These are phyloP conservation scores for Aix galericulata DNA, from an alignment of 2,113 vertebrate species.

Conservation along the genomic window DNA sequence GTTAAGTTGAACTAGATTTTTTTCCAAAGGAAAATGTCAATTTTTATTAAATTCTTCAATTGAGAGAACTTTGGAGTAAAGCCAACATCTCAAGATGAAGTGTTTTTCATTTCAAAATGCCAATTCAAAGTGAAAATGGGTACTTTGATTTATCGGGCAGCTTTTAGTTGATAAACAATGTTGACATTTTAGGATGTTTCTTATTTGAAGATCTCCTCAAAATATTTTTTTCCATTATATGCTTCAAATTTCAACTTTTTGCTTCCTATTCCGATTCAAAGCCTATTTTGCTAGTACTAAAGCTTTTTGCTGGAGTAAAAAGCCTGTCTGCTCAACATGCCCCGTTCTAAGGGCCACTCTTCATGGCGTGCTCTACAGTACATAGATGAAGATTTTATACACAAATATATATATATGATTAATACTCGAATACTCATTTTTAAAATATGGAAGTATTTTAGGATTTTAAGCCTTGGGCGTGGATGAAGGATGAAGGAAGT, in stretches of 20 bases:
- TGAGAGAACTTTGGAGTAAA: not conserved
- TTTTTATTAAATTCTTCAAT: not conserved
- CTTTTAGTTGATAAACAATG: not conserved
- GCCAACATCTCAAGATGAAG: not conserved
- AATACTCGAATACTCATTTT: not conserved
- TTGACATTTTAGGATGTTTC: not conserved
- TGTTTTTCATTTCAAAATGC: not conserved
- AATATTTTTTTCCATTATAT: not conserved
- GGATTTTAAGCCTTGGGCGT: not conserved
- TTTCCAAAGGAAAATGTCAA: not conserved
- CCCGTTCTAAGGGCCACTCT: not conserved
- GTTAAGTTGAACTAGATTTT: not conserved
- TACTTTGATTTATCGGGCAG: not conserved
- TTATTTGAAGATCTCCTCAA: not conserved
- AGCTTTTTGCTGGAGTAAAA: not conserved
- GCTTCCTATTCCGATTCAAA: not conserved
- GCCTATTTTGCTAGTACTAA: not conserved
- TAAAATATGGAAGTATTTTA: not conserved
- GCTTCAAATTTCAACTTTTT: not conserved
- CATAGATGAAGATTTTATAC: not conserved
- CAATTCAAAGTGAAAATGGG: not conserved
- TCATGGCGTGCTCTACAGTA: not conserved
- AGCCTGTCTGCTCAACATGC: not conserved
- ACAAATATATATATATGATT: too few species aligned
- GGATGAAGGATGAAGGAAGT: not conserved